Evolutionary conservation across 2,797 vertebrate species (phyloP).

Genomic region (Oophaga sylvatica): DNA sequence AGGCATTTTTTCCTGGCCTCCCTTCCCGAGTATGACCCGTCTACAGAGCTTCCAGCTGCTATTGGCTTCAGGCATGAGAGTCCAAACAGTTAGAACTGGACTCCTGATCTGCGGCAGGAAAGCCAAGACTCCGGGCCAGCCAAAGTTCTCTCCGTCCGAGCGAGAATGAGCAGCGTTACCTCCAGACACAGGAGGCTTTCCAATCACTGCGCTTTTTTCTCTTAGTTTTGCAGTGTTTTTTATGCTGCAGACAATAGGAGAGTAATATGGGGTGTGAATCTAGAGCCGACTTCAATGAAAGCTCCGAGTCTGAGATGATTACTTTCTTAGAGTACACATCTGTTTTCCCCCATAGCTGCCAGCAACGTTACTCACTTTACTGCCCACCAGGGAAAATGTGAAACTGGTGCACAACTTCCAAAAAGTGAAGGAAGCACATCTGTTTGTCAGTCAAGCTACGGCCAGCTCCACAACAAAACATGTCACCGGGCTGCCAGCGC

Average conservation of each 20-base stretch:
- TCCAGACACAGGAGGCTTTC: slow-evolving; percentile 62
- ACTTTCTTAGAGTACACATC: slow-evolving; percentile 69
- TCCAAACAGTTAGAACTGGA: slow-evolving; percentile 54
- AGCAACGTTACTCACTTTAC: slow-evolving; percentile 70
- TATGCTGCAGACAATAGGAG: slow-evolving; percentile 60
- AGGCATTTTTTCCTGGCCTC: slow-evolving; percentile 57
- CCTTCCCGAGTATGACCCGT: slow-evolving; percentile 47
- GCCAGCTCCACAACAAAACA: not conserved
- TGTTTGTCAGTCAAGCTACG: slow-evolving; percentile 32
- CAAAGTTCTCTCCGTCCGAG: slow-evolving; percentile 67
- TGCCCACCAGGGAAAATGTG: slow-evolving; percentile 69
- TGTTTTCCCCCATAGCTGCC: slow-evolving; percentile 70
- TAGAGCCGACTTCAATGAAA: slow-evolving; percentile 67
- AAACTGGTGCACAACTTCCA: slow-evolving; percentile 64
- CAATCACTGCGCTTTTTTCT: slow-evolving; percentile 35
- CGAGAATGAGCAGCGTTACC: slow-evolving; percentile 30
- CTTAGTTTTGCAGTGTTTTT: slow-evolving; percentile 41
- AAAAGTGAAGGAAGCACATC: slow-evolving; percentile 63
- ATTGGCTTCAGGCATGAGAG: slow-evolving; percentile 61
- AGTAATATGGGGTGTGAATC: slow-evolving; percentile 63
- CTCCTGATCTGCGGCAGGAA: slow-evolving; percentile 53
- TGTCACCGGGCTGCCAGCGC: not conserved
- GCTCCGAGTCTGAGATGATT: slow-evolving; percentile 62
- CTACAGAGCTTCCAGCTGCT: slow-evolving; percentile 56
- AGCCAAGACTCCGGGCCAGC: slow-evolving; percentile 68